A percentile compares a stretch with the other conserved stretches of the same genome.
phyloP scores from a whole-genome alignment of 2,797 vertebrate species.

The Synaphobranchus kaupii region DNA sequence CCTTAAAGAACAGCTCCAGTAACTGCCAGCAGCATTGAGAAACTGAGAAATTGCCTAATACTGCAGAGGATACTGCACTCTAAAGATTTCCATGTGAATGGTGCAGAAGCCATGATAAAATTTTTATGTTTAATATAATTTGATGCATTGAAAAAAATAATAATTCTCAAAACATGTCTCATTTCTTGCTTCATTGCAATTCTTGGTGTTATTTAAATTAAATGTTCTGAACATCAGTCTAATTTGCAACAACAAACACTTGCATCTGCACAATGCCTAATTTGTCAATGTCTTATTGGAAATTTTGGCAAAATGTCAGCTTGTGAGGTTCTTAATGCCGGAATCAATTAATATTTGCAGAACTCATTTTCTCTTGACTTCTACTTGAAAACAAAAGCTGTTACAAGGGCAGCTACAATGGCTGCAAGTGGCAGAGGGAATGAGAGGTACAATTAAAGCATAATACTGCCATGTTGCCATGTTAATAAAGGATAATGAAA shows the following conservation, averaged over 20 bases:
- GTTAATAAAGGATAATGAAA: background rate
- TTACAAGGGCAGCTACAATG: background rate
- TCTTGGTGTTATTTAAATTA: background rate
- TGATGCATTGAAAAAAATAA: background rate
- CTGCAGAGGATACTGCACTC: background rate
- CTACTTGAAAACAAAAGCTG: background rate
- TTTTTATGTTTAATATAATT: background rate
- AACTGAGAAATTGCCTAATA: background rate
- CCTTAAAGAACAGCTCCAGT: background rate
- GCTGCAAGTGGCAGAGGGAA: background rate
- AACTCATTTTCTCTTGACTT: background rate
- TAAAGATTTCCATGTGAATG: background rate
- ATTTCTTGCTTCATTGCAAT: background rate
- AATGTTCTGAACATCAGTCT: background rate
- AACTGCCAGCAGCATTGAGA: background rate
- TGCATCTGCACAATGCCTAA: background rate
- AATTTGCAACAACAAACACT: background rate
- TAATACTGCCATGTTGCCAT: background rate
- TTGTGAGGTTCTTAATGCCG: background rate
- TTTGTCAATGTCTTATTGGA: background rate
- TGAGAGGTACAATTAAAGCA: background rate
- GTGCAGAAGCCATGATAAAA: background rate
- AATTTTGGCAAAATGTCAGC: background rate
- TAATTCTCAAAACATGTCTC: background rate
- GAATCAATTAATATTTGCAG: background rate